phyloP scores from a whole-genome alignment of 2,888 invertebrate species.

The Choristoneura rosaceana region DNA sequence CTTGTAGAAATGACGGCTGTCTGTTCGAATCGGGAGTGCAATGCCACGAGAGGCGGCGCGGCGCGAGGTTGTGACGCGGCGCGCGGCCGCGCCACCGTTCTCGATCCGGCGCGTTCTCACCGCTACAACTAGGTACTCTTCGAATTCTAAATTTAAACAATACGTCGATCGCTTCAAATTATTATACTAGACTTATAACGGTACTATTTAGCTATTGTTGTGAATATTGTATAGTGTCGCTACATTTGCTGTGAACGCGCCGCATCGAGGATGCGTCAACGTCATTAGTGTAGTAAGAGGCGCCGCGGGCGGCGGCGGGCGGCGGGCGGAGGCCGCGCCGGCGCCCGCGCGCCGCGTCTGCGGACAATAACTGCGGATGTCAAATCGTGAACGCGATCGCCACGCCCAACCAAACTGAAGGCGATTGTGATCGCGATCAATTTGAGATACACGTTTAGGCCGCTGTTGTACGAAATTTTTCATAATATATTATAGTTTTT shows the following conservation, averaged over 20 bases:
- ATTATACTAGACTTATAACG: slow-evolving; percentile 76
- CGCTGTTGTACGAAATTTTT: slow-evolving; percentile 79
- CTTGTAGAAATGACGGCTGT: slow-evolving; percentile 23
- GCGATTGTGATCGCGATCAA: slow-evolving; percentile 19
- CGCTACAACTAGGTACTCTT: slow-evolving; percentile 64
- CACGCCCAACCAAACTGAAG: slow-evolving; percentile 15
- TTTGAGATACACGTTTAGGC: slow-evolving; percentile 41
- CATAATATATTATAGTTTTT: slow-evolving; percentile 83
- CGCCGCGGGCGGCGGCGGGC: not conserved
- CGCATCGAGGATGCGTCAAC: slow-evolving; percentile 39
- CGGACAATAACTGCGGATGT: slow-evolving; percentile 27
- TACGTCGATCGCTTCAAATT: slow-evolving; percentile 78
- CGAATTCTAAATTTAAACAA: slow-evolving; percentile 72
- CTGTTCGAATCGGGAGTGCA: slow-evolving; percentile 6
- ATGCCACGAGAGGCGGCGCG: slow-evolving; percentile 48
- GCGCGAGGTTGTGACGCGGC: slow-evolving; percentile 41
- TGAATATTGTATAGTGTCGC: slow-evolving; percentile 64
- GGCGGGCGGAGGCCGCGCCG: slow-evolving; percentile 50
- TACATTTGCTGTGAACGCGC: slow-evolving; percentile 47
- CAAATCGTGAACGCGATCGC: slow-evolving; percentile 22
- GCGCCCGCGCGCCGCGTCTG: slow-evolving; percentile 54
- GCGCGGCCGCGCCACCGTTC: slow-evolving; percentile 47
- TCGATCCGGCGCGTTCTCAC: slow-evolving; percentile 53
- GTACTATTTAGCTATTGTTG: slow-evolving; percentile 79
- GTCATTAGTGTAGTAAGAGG: slow-evolving; percentile 26